Evolutionary conservation across 2,113 vertebrate genomes (phyloP).

Genomic region (Pterocles orientalis): DNA sequence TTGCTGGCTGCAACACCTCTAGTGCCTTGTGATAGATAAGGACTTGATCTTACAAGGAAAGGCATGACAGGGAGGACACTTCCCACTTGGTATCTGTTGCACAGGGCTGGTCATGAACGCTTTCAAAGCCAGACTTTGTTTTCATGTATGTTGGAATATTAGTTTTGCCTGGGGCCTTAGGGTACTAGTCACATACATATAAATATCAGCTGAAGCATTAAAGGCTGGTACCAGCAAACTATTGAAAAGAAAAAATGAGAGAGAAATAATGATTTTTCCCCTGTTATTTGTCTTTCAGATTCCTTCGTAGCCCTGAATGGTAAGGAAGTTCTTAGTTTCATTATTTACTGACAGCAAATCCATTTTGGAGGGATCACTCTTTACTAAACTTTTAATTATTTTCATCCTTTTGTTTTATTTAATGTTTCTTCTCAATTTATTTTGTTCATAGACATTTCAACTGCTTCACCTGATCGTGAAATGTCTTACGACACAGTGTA

Average conservation of each 20-base stretch:
- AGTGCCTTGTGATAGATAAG: background rate
- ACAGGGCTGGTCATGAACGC: background rate
- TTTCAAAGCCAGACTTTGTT: background rate
- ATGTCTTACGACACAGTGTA: conserved; percentile 82
- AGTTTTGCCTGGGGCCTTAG: background rate
- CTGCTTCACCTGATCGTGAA: conserved; percentile 88
- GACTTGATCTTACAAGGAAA: background rate
- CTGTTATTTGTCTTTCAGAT: conserved; percentile 85
- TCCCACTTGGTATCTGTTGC: background rate
- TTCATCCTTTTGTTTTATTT: conserved; percentile 55
- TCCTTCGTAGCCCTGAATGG: conserved; percentile 97
- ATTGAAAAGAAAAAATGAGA: background rate
- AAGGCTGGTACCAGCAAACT: conserved; percentile 6
- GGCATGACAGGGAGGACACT: background rate
- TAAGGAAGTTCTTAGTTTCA: conserved; percentile 80
- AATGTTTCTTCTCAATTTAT: conserved; percentile 76
- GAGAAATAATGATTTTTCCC: conserved; percentile 69
- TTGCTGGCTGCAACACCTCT: background rate
- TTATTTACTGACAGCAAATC: conserved; percentile 60
- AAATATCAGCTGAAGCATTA: conserved; percentile 5
- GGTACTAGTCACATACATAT: background rate
- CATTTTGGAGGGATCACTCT: conserved; percentile 53
- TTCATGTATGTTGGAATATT: background rate
- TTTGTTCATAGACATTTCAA: conserved; percentile 89
- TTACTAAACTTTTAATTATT: conserved; percentile 56